Conservation (phyloP, 2,113 vertebrate species). For the Spizaetus ornatus region DNA sequence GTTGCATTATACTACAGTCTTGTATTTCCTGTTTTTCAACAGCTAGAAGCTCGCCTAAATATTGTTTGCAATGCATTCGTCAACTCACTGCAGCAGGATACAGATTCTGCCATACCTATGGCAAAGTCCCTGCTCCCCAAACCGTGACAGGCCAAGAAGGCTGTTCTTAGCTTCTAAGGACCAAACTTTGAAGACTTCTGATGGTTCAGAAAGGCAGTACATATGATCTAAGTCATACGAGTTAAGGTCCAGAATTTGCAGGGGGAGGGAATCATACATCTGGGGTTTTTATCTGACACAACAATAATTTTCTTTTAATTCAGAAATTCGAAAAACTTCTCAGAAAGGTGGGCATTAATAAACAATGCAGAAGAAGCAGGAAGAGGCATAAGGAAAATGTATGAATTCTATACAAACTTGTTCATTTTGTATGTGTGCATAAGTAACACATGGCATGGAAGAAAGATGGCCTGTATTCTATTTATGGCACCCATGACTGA, state of each 20-base stretch:
- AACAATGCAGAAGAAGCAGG: background rate
- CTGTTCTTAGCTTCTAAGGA: background rate
- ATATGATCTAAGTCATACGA: rapidly evolving
- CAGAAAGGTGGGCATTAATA: background rate
- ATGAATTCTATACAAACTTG: background rate
- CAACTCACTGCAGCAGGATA: background rate
- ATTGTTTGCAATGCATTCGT: background rate
- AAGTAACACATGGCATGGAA: background rate
- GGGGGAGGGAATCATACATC: too few relatives aligned
- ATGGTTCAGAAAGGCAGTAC: background rate
- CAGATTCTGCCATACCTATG: background rate
- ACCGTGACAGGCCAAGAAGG: background rate
- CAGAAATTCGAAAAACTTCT: background rate
- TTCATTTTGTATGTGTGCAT: background rate
- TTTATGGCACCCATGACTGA: background rate
- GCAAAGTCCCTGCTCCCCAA: background rate
- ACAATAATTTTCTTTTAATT: background rate
- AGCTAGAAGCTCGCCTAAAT: background rate
- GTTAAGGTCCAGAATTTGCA: background rate
- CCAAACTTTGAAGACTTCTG: background rate
- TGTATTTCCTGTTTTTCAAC: background rate
- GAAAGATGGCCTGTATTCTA: background rate
- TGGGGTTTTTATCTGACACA: background rate
- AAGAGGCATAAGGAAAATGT: background rate
- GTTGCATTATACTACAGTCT: background rate